Conservation (phyloP, 2,888 invertebrate species). For the Osmoderma eremita region DNA sequence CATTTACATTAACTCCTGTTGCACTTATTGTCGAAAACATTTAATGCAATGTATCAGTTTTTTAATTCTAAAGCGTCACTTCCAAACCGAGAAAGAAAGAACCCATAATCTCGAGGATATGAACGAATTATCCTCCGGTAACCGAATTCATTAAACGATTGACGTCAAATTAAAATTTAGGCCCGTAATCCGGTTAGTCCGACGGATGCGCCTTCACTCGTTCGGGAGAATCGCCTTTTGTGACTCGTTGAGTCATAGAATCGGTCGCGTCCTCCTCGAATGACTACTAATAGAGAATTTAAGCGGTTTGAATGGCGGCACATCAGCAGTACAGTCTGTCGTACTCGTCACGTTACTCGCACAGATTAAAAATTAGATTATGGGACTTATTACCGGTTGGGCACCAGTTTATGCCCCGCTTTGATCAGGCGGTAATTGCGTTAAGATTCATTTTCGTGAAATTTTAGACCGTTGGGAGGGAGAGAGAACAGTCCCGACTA, state of each 20-base stretch:
- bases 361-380: conserved; percentile 53
- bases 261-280: conserved; percentile 11
- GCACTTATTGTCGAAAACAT: no score
- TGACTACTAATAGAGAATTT: conserved; percentile 31
- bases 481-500: conserved; percentile 47
- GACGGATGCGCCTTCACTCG: conserved; percentile 5
- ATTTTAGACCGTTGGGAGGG: neutral
- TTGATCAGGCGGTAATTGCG: neutral
- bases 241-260: conserved; percentile 26
- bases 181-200: conserved; percentile 22
- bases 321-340: neutral
- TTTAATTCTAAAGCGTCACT: no score
- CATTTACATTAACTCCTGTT: no score
- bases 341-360: conserved; percentile 1
- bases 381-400: conserved; percentile 53
- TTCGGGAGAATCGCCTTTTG: conserved; percentile 13
- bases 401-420: conserved; percentile 45
- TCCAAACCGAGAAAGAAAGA: no score
- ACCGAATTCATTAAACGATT: conserved; percentile 22
- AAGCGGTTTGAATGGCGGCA: conserved; percentile 2
- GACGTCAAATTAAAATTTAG: conserved; percentile 28
- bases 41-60: no score
- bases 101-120: neutral
- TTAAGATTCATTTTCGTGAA: conserved; percentile 21
- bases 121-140: conserved; percentile 13